Conservation (phyloP, 2,888 invertebrate genomes). For the Leistus spinibarbis region DNA sequence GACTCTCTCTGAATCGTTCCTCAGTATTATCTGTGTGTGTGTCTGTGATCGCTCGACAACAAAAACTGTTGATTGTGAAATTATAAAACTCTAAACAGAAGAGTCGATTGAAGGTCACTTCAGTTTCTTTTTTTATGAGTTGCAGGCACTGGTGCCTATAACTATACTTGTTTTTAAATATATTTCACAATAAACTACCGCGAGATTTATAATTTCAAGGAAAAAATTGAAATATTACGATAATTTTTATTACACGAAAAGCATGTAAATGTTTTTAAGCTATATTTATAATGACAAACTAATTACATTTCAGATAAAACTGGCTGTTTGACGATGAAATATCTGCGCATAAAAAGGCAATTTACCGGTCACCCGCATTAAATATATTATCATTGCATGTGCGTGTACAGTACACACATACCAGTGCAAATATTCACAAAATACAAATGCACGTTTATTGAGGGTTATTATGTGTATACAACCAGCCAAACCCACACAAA, state of each 20-base stretch:
- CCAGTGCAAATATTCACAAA: neutral
- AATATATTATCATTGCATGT: slow-evolving; percentile 22
- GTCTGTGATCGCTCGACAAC: neutral
- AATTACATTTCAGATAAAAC: slow-evolving; percentile 18
- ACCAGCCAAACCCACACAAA: neutral
- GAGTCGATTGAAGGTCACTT: too few relatives aligned
- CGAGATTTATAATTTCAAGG: neutral
- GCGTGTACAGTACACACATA: neutral
- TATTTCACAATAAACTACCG: neutral
- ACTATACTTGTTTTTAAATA: too few relatives aligned
- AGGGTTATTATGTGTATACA: neutral
- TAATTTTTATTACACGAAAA: neutral
- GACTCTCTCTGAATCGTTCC: neutral
- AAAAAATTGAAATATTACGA: neutral
- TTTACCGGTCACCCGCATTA: slow-evolving; percentile 8
- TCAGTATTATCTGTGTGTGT: neutral
- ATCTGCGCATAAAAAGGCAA: slow-evolving; percentile 33
- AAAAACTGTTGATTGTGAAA: too few relatives aligned
- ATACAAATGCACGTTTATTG: neutral
- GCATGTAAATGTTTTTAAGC: neutral
- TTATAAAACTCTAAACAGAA: too few relatives aligned
- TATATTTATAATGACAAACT: slow-evolving; percentile 28
- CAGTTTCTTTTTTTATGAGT: too few relatives aligned
- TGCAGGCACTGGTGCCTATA: too few relatives aligned
- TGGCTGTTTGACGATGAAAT: slow-evolving; percentile 23